Evolutionary conservation across 2,797 vertebrate genomes (phyloP), one percentile per base, ranked within the genome.

Genomic region (Pantherophis vulpinus): DNA sequence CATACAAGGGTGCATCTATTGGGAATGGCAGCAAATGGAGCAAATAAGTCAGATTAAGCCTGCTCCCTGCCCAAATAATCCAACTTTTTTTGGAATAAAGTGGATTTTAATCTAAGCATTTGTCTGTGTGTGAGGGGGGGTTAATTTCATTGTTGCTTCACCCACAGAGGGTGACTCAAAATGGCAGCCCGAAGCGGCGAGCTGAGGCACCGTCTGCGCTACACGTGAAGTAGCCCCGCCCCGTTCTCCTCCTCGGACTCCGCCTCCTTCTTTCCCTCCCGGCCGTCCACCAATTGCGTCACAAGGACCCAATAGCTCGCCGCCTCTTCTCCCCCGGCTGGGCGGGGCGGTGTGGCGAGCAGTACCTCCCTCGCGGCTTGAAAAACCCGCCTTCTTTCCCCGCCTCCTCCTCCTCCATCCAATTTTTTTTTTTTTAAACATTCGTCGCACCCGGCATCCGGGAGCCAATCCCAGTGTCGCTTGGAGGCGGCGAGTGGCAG

Each of bases 261-360:
- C 61, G 6, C 4, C 88, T n/a, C 88, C 59, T 1, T 10, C 66
- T 32, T 4, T 7, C 0, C 0, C 13, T 92, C 94, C 95, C 6
- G 0, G 3, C 2, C 0, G 20, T 2, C 74, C 37, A 83, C 93
- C 91, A 2, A 0, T 54, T 1, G 18, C 29, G 0, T 3, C 59
- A 2, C 1, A 2, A 0, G 0, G 3, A 83, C 29, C 96, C 96
- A 96, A 92, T 95, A 1, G 90, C 25, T 7, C 25, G 3, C 16
- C 4, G 13, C 18, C n/a, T 59, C n/a, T 59, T 42, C 18, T 23
- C 16, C 8, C 7, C 8, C 8, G 1, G 20, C 9, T 6, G 32
- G 14, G 5, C 88, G 9, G 29, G 20, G 74, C 87, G 32, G 56
- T 4, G 37, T 18, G 56, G 12, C 25, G 23, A 27, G 13, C 51